Evolutionary conservation across 2,113 vertebrate genomes (phyloP).

Genomic region (Trogon melanurus): DNA sequence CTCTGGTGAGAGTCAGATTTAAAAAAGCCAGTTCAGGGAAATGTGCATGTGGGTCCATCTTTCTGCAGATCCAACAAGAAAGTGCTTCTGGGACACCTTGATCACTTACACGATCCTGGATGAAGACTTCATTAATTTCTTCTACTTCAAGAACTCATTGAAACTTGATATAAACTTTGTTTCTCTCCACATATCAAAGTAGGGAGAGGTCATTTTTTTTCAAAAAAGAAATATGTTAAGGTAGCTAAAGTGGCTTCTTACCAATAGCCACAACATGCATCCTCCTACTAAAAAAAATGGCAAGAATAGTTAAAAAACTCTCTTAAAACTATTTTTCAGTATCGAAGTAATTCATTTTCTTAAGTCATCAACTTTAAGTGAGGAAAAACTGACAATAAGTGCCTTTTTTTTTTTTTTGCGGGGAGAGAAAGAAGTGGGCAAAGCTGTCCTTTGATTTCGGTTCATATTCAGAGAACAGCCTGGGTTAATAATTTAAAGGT

Average conservation of each 20-base stretch:
- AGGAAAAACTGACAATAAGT: not conserved
- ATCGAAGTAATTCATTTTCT: not conserved
- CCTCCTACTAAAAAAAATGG: not conserved
- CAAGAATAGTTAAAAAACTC: not conserved
- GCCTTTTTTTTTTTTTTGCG: not conserved
- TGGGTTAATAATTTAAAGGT: slow-evolving; percentile 68
- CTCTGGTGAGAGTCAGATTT: not conserved
- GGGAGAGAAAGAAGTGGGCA: not conserved
- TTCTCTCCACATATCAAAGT: not conserved
- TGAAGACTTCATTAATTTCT: not conserved
- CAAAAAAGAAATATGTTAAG: not conserved
- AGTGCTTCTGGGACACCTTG: not conserved
- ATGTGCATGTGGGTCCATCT: not conserved
- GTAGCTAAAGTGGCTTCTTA: not conserved
- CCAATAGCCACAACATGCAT: not conserved
- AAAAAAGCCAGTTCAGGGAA: not conserved
- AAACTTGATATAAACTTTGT: not conserved
- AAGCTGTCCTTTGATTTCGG: slow-evolving; percentile 37
- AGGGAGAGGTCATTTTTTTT: not conserved
- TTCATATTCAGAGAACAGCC: slow-evolving; percentile 46
- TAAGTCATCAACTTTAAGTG: not conserved
- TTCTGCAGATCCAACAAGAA: not conserved
- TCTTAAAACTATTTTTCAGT: not conserved
- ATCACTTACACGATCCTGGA: not conserved
- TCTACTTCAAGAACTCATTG: not conserved